phyloP scores from a whole-genome alignment of 2,888 invertebrate species.

The Limnephilus lunatus region DNA sequence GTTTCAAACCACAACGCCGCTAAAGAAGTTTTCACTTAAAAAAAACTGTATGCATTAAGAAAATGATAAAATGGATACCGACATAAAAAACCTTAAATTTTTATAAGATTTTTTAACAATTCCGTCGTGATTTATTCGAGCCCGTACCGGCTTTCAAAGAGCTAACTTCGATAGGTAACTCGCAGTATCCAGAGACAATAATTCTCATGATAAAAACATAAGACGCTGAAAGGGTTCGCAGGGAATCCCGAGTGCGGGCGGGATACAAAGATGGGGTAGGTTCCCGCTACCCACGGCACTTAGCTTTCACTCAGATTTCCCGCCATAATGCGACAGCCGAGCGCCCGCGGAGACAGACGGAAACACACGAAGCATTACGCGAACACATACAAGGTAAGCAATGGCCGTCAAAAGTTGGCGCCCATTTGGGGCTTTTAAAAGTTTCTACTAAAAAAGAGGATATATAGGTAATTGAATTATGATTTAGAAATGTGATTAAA shows the following conservation, averaged over 20 bases:
- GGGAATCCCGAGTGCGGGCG: not conserved
- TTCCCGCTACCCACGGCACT: not conserved
- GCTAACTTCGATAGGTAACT: not conserved
- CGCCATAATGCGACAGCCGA: conserved; percentile 40
- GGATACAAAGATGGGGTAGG: not conserved
- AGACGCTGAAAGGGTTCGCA: conserved; percentile 31
- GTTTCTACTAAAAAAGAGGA: not conserved
- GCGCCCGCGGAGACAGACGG: conserved; percentile 26
- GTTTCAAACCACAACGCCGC: no score
- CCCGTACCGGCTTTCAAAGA: not conserved
- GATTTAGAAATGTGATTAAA: no score
- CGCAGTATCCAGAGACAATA: not conserved
- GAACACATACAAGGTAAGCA: not conserved
- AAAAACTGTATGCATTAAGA: no score
- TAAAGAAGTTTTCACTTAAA: no score
- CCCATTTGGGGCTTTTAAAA: not conserved
- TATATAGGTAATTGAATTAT: no score
- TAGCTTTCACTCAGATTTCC: conserved; percentile 42
- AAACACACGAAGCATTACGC: not conserved
- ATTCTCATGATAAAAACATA: conserved; percentile 32
- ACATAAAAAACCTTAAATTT: not conserved
- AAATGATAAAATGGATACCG: no score
- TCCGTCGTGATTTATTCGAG: not conserved
- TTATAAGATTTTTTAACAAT: not conserved
- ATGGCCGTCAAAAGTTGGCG: not conserved